Evolutionary conservation across 2,888 invertebrate species (phyloP), one percentile per base, ranked within the genome.

Genomic region (Augiades crinisus): DNA sequence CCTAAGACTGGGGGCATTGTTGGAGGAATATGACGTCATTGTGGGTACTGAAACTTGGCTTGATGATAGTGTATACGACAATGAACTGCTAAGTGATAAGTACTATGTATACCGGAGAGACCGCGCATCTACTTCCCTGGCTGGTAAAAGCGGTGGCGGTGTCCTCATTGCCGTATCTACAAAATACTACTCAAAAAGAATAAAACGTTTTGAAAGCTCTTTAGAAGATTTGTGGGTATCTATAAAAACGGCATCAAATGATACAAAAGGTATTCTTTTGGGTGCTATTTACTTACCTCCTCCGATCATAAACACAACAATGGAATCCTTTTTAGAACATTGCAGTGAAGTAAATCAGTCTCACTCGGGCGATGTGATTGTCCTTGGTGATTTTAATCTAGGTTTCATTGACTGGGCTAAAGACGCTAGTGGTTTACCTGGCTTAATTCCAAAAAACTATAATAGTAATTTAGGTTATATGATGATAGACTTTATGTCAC

Each of bases 31-130:
- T n/a, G 53, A 56, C 36, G 41, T 56, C 5, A 50, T 51, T 47
- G 45, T 54, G 3, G 51, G 37, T 12, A 56, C 56, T 16, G 53
- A 56, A 40, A 53, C 54, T 1, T 56, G 53, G 51, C 17, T 54
- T 8, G 22, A 54, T 17, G 36, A 51, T 16, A 37, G 22, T 2
- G 33, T 56, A 5, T n/a, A 13, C 5, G 56, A 53, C 10, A 49
- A 24, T 6, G 56, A 56, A 21, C 12, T 53, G 6, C 43, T 55
- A 6, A 43, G 19, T 6, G 14, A 37, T 3, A 40, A 22, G 7
- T 55, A 50, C 22, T 34, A 41, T 30, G 27, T 41, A 14, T 41
- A 41, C 8, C 1, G 41, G 7, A 17, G 27, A 30, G 41, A 41
- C 27, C 24, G 41, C 2, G 14, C 27, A 24, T 41, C 24, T 6